Base-by-base conservation (phyloP, 2,888 invertebrate genomes). In the Macrophya annulata region DNA sequence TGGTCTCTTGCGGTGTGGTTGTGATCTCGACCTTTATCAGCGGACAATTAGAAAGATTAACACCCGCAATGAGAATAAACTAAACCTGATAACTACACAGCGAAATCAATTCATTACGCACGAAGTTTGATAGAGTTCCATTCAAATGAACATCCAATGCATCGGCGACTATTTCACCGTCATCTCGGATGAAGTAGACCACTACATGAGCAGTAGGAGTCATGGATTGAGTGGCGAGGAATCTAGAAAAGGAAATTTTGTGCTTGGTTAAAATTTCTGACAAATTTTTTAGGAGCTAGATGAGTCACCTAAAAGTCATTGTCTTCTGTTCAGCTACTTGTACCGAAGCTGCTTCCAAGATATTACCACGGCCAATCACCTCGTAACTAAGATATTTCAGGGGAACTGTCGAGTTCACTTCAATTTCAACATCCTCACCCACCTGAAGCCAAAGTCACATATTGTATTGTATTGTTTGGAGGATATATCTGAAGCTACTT, bases 361-460 rank as follows among this genome's bases (percentile, higher is more conserved):
- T 96, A 90, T 98, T 97, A 0, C 99, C 99, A 84, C 98, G 95
- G 10, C 98, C 98, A 86, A 99, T 94, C 37, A 98, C 95, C 87
- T 95, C 94, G 91, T 98, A 98, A 86, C 96, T 96, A 74, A 98
- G 94, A 87, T 97, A 95, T 87, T 96, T 96, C 94, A 98, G 94
- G 0, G 96, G 95, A 87, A 96, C 95, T 0, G 97, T 97, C 1
- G 97, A 96, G 86, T 96, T 96, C 1, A 98, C 95, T 86, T 96
- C 95, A 51, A 98, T 95, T 84, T 96, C 95, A 79, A 98, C 95
- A 86, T 97, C 96, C 84, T 95, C 95, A 86, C 96, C 96, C 0
- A 97, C 95, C 86, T 92, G 84, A 43, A 84, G 51, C 21, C 12
- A 25, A 12, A 21, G 12, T 62, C 10, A 77, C 21, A 76, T 40